These are phyloP conservation scores for Vespertilio murinus DNA, from an alignment of 2,797 vertebrate species.

Conservation along the genomic window DNA sequence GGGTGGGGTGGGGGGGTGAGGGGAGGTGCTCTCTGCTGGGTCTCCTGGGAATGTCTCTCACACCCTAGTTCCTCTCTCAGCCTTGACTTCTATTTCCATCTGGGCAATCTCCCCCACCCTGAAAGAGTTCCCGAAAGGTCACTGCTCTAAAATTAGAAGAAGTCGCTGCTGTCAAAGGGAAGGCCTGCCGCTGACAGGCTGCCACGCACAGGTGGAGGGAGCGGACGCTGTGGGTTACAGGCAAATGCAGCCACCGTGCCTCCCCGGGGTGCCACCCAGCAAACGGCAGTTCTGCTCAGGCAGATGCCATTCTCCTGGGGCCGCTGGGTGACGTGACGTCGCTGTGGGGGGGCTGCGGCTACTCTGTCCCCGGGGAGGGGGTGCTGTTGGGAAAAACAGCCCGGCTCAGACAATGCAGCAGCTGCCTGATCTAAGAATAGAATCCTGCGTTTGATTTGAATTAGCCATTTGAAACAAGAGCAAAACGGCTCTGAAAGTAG, in stretches of 20 bases:
- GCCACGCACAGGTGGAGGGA: neutral
- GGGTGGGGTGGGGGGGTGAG: no score
- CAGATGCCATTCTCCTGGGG: neutral
- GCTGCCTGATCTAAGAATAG: conserved; percentile 81
- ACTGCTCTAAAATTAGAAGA: conserved; percentile 24
- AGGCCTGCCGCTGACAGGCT: neutral
- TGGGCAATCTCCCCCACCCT: neutral
- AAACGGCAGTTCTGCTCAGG: neutral
- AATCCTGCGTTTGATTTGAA: conserved; percentile 80
- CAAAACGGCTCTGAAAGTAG: conserved; percentile 76
- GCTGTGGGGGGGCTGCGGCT: conserved; percentile 54
- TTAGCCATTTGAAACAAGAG: conserved; percentile 79
- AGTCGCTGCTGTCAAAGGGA: conserved; percentile 30
- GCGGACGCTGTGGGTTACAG: neutral
- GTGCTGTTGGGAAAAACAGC: conserved; percentile 71
- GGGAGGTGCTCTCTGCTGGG: neutral
- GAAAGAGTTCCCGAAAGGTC: conserved; percentile 11
- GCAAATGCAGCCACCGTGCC: neutral
- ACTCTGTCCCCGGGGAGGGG: conserved; percentile 52
- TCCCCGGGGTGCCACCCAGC: neutral
- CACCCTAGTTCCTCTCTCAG: neutral
- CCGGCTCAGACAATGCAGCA: conserved; percentile 80
- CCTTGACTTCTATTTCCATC: neutral
- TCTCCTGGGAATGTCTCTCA: neutral
- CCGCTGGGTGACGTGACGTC: neutral